Percentiles rank a stretch among this genome's conserved stretches.
Evolutionary conservation across 2,113 vertebrate genomes (phyloP).

Genomic region (Pomatorhinus ruficollis): DNA sequence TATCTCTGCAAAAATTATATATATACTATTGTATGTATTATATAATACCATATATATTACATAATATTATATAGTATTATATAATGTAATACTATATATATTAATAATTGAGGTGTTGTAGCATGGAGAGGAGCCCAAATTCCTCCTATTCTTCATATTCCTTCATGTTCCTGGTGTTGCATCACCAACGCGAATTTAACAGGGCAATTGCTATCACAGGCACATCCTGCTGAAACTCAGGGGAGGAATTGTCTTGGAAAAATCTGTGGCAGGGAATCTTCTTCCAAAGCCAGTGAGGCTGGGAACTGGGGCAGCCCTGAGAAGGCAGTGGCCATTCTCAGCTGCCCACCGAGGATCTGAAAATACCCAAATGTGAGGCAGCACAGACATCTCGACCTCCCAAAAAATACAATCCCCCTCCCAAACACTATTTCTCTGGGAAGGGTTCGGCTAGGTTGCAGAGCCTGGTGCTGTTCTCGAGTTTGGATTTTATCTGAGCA

Average conservation of each 20-base stretch:
- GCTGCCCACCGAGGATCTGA: fast-evolving
- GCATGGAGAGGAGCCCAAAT: neutral
- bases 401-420: neutral
- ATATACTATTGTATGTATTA: neutral
- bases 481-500: neutral
- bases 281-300: neutral
- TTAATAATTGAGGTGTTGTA: neutral
- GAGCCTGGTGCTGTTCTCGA: neutral
- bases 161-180: fast-evolving
- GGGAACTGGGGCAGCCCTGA: neutral
- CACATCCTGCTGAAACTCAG: neutral
- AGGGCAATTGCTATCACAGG: neutral
- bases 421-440: neutral
- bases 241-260: neutral
- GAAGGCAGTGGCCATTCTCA: neutral
- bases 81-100: neutral
- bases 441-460: neutral
- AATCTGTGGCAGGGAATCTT: neutral
- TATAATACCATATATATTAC: neutral
- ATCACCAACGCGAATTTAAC: neutral
- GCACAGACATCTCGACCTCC: neutral
- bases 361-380: neutral
- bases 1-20: neutral
- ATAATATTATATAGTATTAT: neutral
- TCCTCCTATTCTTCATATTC: neutral